phyloP scores from a whole-genome alignment of 2,113 vertebrate species.

The Pholis gunnellus region DNA sequence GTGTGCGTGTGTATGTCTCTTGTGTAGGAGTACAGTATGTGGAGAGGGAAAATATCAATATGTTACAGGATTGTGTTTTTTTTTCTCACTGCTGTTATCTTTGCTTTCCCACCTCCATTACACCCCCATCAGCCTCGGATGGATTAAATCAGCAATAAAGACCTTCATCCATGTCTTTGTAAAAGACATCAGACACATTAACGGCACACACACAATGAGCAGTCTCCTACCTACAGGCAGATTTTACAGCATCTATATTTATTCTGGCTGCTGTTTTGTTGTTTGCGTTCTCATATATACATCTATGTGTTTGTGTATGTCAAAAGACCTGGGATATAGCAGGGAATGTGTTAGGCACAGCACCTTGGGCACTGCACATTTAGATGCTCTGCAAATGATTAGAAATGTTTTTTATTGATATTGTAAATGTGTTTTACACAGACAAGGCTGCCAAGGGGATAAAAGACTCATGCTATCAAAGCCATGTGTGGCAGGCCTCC shows the following conservation, averaged over 20 bases:
- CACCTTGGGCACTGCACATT: conserved; percentile 69
- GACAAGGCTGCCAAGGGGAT: conserved; percentile 76
- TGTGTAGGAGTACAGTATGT: conserved; percentile 71
- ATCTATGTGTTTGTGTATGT: conserved; percentile 10
- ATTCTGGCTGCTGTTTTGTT: conserved; percentile 20
- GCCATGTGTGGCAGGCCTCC: conserved; percentile 71
- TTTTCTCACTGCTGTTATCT: conserved; percentile 54
- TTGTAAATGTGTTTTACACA: conserved; percentile 81
- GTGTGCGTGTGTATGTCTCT: conserved; percentile 32
- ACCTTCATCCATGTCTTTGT: conserved; percentile 60
- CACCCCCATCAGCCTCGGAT: conserved; percentile 63
- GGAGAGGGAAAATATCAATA: conserved; percentile 74
- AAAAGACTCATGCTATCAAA: conserved; percentile 78
- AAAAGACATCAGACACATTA: conserved; percentile 68
- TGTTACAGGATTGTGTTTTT: conserved; percentile 33
- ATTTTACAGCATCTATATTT: conserved; percentile 61
- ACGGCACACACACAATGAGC: conserved; percentile 46
- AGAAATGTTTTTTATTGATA: conserved; percentile 84
- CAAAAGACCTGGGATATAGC: conserved; percentile 26
- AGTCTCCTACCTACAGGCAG: conserved; percentile 25
- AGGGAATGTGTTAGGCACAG: conserved; percentile 68
- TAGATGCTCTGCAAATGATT: conserved; percentile 77
- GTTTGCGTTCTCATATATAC: conserved; percentile 14
- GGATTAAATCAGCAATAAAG: conserved; percentile 73
- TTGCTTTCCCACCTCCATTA: conserved; percentile 73